These are phyloP conservation scores for Vicugna pacos DNA, from an alignment of 2,113 vertebrate species.

Conservation along the genomic window DNA sequence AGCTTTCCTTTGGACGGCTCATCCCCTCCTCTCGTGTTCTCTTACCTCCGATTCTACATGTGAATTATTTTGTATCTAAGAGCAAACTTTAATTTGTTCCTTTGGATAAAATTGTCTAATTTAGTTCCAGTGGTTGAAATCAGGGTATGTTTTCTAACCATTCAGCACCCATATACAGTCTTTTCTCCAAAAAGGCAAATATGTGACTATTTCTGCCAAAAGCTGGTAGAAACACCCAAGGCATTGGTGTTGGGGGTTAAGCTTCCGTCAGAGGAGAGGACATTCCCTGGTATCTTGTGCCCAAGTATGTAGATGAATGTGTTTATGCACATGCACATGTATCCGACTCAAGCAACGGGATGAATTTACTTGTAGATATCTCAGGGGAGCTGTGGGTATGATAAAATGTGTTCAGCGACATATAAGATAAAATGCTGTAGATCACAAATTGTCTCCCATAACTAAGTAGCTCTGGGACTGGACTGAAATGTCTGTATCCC, in stretches of 20 bases:
- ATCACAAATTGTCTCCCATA: neutral
- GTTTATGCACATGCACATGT: neutral
- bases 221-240: too few relatives aligned
- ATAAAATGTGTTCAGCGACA: neutral
- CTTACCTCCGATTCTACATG: neutral
- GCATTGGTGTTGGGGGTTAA: neutral
- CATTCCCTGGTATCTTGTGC: neutral
- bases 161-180: neutral
- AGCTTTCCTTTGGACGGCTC: neutral
- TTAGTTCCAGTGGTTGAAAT: neutral
- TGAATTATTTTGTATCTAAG: neutral
- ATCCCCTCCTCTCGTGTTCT: neutral
- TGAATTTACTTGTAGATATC: neutral
- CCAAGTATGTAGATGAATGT: neutral
- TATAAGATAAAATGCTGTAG: neutral
- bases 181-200: neutral
- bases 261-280: neutral
- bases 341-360: neutral
- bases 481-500: neutral
- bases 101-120: neutral
- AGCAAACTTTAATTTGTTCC: neutral
- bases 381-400: neutral
- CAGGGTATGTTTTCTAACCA: neutral
- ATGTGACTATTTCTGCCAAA: neutral
- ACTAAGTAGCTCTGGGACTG: neutral